Percentiles rank a stretch among this genome's conserved stretches.
phyloP scores from a whole-genome alignment of 2,888 invertebrate genomes.

The Neuroscelio doddi region DNA sequence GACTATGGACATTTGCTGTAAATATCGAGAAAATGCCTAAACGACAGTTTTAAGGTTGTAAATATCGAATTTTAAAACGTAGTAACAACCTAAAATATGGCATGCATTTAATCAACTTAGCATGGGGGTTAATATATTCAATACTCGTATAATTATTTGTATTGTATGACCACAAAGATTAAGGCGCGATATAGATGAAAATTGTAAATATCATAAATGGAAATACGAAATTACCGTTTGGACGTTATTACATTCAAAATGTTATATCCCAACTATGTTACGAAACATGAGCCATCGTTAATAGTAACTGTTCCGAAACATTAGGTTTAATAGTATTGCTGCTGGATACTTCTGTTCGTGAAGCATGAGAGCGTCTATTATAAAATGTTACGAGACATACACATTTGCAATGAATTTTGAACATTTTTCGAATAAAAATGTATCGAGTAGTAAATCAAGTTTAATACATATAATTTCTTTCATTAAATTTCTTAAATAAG shows the following conservation, averaged over 20 bases:
- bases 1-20: no score
- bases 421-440: not conserved
- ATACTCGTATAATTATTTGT: no score
- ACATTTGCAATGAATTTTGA: not conserved
- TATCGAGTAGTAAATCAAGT: no score
- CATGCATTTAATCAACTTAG: no score
- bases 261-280: constrained; percentile 3
- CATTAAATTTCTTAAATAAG: no score
- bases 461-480: no score
- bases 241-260: constrained; percentile 9
- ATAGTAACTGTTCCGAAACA: constrained; percentile 36
- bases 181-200: not conserved
- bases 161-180: constrained; percentile 16
- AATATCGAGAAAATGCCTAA: no score
- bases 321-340: constrained; percentile 31
- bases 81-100: no score
- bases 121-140: no score
- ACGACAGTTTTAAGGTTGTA: no score
- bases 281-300: constrained; percentile 21
- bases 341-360: constrained; percentile 25
- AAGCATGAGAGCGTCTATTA: constrained; percentile 26
- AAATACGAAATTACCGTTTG: constrained; percentile 18
- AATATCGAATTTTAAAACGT: no score
- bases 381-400: constrained; percentile 10
- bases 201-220: constrained; percentile 17